Evolutionary conservation across 2,113 vertebrate species (phyloP), one percentile per base, ranked within the genome.

Genomic region (Plecturocebus donacophilus): DNA sequence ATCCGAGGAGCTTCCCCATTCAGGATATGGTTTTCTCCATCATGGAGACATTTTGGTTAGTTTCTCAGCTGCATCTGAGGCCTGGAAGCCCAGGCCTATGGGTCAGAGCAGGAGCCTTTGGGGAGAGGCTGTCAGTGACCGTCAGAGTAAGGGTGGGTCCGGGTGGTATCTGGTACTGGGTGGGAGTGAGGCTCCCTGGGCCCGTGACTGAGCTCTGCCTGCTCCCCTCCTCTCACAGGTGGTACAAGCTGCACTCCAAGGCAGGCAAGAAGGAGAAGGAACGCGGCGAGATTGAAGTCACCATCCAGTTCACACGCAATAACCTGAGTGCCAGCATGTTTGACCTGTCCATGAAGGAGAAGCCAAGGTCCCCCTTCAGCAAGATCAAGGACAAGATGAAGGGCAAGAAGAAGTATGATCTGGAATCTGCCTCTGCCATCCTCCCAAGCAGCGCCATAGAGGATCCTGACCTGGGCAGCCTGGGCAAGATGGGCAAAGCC

Each of bases 251-350:
- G 13, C 99, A 99, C 97, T 99, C 99, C 30, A 99, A 99, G 97
- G 96, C 99, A 0, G 99, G 99, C 8, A 99, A 99, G 98, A 99
- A 99, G 97, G 99, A 99, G 98, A 99, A 99, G 97, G 99, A 99
- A 8, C 99, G 99, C 0, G 99, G 99, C 0, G 99, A 99, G 98
- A 99, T 99, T 81, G 99, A 99, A 92, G 98, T 99, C 92, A 99
- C 98, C 80, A 98, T 99, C 84, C 99, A 99, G 98, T 99, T 99
- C 97, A 99, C 99, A 0, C 98, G 99, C 6, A 99, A 99, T 99
- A 99, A 98, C 98, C 97, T 99, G 92, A 99, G 99, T 0, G 99
- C 99, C 98, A 99, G 99, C 98, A 99, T 99, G 99, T 99, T 99
- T 0, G 99, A 99, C 98, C 99, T 99, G 7, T 99, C 99, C 47